Evolutionary conservation across 2,797 vertebrate species (phyloP).

Genomic region (Sarcoramphus papa): DNA sequence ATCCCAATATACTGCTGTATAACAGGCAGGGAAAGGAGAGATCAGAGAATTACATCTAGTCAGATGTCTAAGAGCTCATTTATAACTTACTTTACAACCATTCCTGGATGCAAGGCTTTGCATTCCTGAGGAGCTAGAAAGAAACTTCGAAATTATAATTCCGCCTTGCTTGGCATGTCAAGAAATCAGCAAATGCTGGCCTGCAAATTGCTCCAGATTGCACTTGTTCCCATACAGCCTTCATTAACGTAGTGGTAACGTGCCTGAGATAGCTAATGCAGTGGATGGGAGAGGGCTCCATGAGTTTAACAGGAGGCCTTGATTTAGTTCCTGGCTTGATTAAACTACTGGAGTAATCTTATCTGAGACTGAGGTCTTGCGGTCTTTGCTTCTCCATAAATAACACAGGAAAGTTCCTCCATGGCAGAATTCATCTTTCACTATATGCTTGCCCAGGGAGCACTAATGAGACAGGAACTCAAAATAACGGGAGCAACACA

Average conservation of each 20-base stretch:
- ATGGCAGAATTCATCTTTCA: not conserved
- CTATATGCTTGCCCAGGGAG: not conserved
- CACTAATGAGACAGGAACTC: not conserved
- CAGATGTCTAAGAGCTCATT: not conserved
- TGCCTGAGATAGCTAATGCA: not conserved
- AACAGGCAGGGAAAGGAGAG: not conserved
- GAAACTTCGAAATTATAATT: not conserved
- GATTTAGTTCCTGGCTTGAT: not conserved
- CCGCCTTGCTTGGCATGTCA: not conserved
- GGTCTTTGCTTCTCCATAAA: not conserved
- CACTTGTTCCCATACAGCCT: not conserved
- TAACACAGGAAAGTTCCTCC: not conserved
- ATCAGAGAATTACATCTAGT: not conserved
- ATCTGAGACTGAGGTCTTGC: not conserved
- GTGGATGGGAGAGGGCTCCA: not conserved
- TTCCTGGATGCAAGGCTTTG: not conserved
- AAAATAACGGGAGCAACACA: not conserved
- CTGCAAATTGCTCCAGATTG: not conserved
- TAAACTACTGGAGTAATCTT: not conserved
- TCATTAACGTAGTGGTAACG: accelerated
- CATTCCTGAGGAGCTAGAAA: not conserved
- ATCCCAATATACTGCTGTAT: not conserved
- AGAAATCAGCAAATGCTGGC: not conserved
- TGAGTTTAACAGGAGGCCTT: not conserved
- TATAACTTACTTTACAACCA: not conserved